A percentile compares a stretch with the other conserved stretches of the same genome.
phyloP scores from a whole-genome alignment of 1,140 invertebrate genomes.

The Gryon sp. region DNA sequence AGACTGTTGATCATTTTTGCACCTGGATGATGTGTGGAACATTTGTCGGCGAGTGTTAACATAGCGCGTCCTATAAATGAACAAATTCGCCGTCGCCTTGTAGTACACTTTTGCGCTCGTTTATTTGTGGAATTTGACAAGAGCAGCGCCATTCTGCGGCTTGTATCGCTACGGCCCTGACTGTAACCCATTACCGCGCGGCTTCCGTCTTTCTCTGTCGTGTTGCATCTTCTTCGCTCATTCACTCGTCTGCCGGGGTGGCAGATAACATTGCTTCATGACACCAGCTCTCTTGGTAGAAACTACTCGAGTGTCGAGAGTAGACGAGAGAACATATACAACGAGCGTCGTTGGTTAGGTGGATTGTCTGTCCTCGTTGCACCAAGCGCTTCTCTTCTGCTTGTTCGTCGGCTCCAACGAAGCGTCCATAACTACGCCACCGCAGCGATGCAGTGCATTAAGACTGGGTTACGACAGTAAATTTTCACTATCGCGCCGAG shows the following conservation, averaged over 20 bases:
- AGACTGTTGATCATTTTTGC: no score
- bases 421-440: slow-evolving; percentile 74
- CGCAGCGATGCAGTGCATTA: slow-evolving; percentile 73
- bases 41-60: slow-evolving; percentile 20
- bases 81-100: slow-evolving; percentile 25
- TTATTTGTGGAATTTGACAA: slow-evolving; percentile 36
- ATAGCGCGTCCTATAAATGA: slow-evolving; percentile 14
- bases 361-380: slow-evolving; percentile 14
- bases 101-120: slow-evolving; percentile 18
- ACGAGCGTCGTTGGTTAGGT: slow-evolving; percentile 47
- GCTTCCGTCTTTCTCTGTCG: slow-evolving; percentile 59
- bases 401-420: slow-evolving; percentile 54
- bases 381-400: slow-evolving; percentile 1
- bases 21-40: slow-evolving; percentile 1
- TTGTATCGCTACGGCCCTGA: slow-evolving; percentile 67
- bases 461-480: slow-evolving; percentile 79
- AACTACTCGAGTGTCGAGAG: slow-evolving; percentile 71
- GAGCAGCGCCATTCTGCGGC: not conserved
- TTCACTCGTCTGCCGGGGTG: slow-evolving; percentile 71
- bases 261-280: slow-evolving; percentile 79
- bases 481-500: slow-evolving; percentile 79
- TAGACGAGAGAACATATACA: slow-evolving; percentile 68
- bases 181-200: slow-evolving; percentile 76
- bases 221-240: slow-evolving; percentile 49
- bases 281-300: slow-evolving; percentile 76